Conservation (phyloP, 2,888 invertebrate species). For the Apodemia zela region DNA sequence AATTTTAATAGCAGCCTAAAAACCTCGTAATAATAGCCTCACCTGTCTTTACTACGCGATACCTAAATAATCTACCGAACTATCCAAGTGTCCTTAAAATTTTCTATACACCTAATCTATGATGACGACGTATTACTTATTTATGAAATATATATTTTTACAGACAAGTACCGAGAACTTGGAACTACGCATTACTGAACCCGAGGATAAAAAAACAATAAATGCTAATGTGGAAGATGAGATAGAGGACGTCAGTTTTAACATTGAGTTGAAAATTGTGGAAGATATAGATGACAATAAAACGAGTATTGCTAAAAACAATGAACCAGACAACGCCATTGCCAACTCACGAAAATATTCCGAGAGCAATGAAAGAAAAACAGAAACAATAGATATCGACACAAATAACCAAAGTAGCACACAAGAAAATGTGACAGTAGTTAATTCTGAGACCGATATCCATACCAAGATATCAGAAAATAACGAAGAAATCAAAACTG, state of each 20-base stretch:
- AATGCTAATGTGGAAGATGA: conserved; percentile 50
- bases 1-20: no score
- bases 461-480: conserved; percentile 27
- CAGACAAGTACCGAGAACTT: conserved; percentile 55
- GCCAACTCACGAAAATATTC: conserved; percentile 23
- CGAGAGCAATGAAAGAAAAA: conserved; percentile 26
- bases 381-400: conserved; percentile 20
- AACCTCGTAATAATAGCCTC: no score
- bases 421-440: conserved; percentile 30
- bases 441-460: conserved; percentile 26
- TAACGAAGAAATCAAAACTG: conserved; percentile 35
- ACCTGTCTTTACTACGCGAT: no score
- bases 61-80: no score
- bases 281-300: conserved; percentile 62
- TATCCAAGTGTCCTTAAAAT: no score
- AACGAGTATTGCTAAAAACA: conserved; percentile 25
- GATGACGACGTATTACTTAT: not conserved
- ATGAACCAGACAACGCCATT: conserved; percentile 24
- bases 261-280: conserved; percentile 70
- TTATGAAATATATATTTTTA: conserved; percentile 32
- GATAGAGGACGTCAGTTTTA: conserved; percentile 58
- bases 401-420: conserved; percentile 26
- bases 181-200: conserved; percentile 50
- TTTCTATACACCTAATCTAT: not conserved
- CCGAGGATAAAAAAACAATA: conserved; percentile 39